Conservation (phyloP, 2,888 invertebrate species). For the Caenorhabditis wallacei region DNA sequence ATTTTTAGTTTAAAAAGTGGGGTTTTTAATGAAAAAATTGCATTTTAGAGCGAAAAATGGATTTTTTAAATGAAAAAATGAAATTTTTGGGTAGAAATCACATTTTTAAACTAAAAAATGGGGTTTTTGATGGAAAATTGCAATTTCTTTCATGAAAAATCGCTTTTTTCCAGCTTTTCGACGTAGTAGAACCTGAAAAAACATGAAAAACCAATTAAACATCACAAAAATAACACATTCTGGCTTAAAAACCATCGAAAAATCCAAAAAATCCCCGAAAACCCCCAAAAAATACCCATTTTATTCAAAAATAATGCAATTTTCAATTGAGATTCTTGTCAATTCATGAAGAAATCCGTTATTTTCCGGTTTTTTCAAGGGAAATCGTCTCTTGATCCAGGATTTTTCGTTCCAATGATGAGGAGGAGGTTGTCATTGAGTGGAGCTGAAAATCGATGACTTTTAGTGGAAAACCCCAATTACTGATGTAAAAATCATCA, state of each 20-base stretch:
- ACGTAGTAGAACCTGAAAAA: background rate
- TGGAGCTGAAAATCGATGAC: background rate
- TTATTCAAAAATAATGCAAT: background rate
- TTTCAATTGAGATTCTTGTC: background rate
- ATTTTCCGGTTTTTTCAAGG: background rate
- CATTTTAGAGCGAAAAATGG: too few relatives aligned
- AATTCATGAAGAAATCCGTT: background rate
- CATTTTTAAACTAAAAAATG: background rate
- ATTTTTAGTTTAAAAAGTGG: background rate
- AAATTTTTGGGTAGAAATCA: too few relatives aligned
- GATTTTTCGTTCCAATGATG: background rate
- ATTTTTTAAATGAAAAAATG: too few relatives aligned
- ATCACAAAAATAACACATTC: background rate
- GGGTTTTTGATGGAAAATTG: background rate
- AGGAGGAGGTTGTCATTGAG: background rate
- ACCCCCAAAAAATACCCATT: too few relatives aligned
- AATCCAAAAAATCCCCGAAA: background rate
- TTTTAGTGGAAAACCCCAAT: slow-evolving; percentile 2
- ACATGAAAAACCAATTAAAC: background rate
- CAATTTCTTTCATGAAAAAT: too few relatives aligned
- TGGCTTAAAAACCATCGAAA: background rate
- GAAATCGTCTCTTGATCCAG: background rate
- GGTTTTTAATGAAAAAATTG: background rate
- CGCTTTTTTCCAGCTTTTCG: too few relatives aligned
- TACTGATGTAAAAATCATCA: too few relatives aligned